Evolutionary conservation across 2,888 invertebrate species (phyloP), one percentile per base, ranked within the genome.

Genomic region (Pecten maximus): DNA sequence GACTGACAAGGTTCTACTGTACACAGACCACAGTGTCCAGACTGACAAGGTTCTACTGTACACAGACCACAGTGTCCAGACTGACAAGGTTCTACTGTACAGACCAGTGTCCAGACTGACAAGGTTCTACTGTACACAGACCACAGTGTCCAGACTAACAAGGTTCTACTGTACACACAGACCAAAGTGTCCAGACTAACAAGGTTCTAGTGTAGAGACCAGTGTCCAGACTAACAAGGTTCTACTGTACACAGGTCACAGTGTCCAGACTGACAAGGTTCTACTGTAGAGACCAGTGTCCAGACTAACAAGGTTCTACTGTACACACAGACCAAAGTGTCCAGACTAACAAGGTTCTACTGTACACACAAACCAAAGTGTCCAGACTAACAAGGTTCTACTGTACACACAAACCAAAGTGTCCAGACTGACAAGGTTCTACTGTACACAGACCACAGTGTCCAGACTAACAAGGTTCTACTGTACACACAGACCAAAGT

Each of bases 111-210:
- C 54, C 54, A 54, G 23, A 54, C 54, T 54, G 23, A 54, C 54
- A 54, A 54, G 12, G 54, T 54, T 54, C 23, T n/a, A n/a, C 54
- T n/a, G 54, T 54, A 23, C 54, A 54, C 23, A 50, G 8, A 54
- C n/a, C 54, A 19, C 19, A n/a, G 54, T 54, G 23, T 54, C 54
- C 54, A 54, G 23, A 54, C 23, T 54, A 54, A 54, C 54, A 54
- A 54, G 54, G 54, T n/a, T 54, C n/a, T 54, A 54, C 54, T 54
- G 54, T 54, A 54, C 54, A 54, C 23, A 54, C n/a, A n/a, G n/a
- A n/a, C n/a, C n/a, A 54, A 54, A 54, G 54, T 54, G 23, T 54
- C 54, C 54, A 54, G 23, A 54, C 54, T 54, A 54, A 19, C 54
- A 54, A 54, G 54, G 54, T 54, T 54, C 54, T 54, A n/a, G 23